Percentiles rank a stretch among this genome's conserved stretches.
These are phyloP conservation scores for Barypeithes pellucidus DNA, from an alignment of 2,888 invertebrate species.

Conservation along the genomic window DNA sequence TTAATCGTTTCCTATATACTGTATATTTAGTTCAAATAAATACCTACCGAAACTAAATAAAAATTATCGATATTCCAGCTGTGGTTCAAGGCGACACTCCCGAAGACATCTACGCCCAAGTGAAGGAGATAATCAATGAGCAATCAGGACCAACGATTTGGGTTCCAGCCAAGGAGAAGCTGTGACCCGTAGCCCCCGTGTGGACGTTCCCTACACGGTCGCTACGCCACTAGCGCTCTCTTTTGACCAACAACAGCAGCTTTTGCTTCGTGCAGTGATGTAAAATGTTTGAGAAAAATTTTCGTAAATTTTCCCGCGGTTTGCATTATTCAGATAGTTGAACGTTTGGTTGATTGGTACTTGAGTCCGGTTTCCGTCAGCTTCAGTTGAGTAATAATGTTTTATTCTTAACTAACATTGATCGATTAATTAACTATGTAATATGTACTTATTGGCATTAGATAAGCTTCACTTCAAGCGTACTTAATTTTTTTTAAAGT, in stretches of 20 bases:
- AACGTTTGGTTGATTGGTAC: too few relatives aligned
- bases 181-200: slow-evolving; percentile 82
- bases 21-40: too few relatives aligned
- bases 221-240: slow-evolving; percentile 33
- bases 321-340: too few relatives aligned
- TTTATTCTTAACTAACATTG: too few relatives aligned
- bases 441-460: too few relatives aligned
- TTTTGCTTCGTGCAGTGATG: slow-evolving; percentile 35
- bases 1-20: too few relatives aligned
- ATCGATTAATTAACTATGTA: too few relatives aligned
- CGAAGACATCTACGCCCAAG: slow-evolving; percentile 96
- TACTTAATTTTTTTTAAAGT: too few relatives aligned
- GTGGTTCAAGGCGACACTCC: slow-evolving; percentile 98
- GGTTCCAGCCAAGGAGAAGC: slow-evolving; percentile 97
- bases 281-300: slow-evolving; percentile 21
- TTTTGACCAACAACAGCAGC: slow-evolving; percentile 29
- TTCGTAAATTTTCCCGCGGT: not conserved
- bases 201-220: slow-evolving; percentile 69
- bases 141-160: slow-evolving; percentile 97
- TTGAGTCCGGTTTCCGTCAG: too few relatives aligned
- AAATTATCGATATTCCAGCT: slow-evolving; percentile 74
- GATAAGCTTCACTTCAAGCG: too few relatives aligned
- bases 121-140: slow-evolving; percentile 94
- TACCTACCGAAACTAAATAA: too few relatives aligned
- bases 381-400: too few relatives aligned